phyloP scores from a whole-genome alignment of 2,113 vertebrate species.

The Protobothrops flavoviridis region DNA sequence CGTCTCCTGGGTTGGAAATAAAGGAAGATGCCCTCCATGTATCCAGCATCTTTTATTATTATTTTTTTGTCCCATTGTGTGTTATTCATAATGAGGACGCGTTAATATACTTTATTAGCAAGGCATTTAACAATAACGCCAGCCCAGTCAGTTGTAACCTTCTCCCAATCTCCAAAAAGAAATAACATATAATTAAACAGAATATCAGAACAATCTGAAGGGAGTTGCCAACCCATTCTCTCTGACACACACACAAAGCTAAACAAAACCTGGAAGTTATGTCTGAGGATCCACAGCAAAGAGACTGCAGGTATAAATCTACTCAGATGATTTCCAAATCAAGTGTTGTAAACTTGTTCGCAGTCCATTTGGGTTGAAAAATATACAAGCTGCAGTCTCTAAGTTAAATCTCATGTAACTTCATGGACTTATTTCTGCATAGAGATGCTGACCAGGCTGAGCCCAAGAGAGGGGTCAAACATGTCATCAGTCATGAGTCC shows the following conservation, averaged over 20 bases:
- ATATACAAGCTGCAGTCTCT: neutral
- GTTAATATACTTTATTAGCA: neutral
- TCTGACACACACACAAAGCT: neutral
- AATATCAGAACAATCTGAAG: neutral
- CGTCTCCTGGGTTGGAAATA: neutral
- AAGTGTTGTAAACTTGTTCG: neutral
- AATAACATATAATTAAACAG: neutral
- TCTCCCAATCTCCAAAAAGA: neutral
- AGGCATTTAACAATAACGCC: neutral
- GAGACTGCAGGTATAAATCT: neutral
- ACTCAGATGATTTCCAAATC: neutral
- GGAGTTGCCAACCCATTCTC: neutral
- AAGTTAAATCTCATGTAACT: neutral
- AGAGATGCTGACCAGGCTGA: neutral
- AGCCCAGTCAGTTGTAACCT: neutral
- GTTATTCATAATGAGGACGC: neutral
- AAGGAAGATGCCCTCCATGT: neutral
- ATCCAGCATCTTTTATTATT: neutral
- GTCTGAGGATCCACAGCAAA: slow-evolving; percentile 1
- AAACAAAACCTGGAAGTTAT: neutral
- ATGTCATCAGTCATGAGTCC: no score
- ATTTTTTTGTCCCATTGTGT: neutral
- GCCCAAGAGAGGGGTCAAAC: no score
- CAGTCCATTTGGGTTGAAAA: neutral
- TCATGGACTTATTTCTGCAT: neutral